Evolutionary conservation across 2,888 invertebrate genomes (phyloP).

Genomic region (Rhynchonema sp.): DNA sequence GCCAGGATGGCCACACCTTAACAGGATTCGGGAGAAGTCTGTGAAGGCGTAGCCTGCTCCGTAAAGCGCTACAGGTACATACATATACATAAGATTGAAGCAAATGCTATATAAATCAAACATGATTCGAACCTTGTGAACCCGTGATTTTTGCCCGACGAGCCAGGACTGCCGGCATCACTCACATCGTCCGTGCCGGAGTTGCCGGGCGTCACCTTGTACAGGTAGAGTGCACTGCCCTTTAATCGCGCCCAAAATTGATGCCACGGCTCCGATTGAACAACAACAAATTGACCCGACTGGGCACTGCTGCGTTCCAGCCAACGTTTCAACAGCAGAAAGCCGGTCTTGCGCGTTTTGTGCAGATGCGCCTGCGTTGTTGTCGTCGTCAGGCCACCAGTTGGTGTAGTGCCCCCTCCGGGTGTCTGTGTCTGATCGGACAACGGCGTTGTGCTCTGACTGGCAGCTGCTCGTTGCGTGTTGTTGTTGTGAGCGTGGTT

Average conservation of each 20-base stretch:
- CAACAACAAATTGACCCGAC: constrained; percentile 53
- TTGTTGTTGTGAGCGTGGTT: not conserved
- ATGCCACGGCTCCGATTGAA: constrained; percentile 87
- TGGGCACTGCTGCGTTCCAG: constrained; percentile 37
- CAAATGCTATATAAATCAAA: too few relatives aligned
- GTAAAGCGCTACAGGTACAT: too few relatives aligned
- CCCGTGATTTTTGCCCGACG: not conserved
- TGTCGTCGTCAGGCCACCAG: not conserved
- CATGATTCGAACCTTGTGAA: too few relatives aligned
- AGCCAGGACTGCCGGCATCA: not conserved
- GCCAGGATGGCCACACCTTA: too few relatives aligned
- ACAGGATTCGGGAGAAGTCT: too few relatives aligned
- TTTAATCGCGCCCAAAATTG: constrained; percentile 96
- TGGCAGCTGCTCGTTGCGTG: not conserved
- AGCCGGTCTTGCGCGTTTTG: constrained; percentile 1
- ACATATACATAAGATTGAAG: too few relatives aligned
- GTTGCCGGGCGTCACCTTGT: not conserved
- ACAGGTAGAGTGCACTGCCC: constrained; percentile 55
- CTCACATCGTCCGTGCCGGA: not conserved
- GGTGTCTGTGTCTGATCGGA: too few relatives aligned
- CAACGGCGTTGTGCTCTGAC: too few relatives aligned
- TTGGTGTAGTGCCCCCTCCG: not conserved
- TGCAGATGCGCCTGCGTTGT: not conserved
- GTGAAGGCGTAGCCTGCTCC: too few relatives aligned
- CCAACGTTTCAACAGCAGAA: constrained; percentile 91